Percentiles rank a stretch among this genome's conserved stretches.
These are phyloP conservation scores for Cepphus grylle DNA, from an alignment of 2,113 vertebrate species.

Conservation along the genomic window DNA sequence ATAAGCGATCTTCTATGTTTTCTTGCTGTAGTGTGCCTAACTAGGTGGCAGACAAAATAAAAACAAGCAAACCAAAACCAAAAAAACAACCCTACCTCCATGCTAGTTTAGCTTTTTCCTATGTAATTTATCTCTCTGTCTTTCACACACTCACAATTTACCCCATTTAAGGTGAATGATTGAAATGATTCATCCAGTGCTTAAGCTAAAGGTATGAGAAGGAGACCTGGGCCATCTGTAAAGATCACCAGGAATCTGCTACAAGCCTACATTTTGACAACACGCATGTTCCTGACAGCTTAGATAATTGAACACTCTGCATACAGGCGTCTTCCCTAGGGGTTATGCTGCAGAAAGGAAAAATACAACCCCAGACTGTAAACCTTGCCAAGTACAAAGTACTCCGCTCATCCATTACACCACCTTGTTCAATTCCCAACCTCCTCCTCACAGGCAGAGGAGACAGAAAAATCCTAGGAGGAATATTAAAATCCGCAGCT, in stretches of 20 bases:
- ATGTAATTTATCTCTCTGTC: neutral
- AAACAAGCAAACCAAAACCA: neutral
- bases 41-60: neutral
- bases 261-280: neutral
- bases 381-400: slow-evolving; percentile 15
- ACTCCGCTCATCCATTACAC: neutral
- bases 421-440: neutral
- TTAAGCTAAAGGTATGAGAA: neutral
- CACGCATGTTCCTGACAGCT: neutral
- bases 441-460: neutral
- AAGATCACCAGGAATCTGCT: neutral
- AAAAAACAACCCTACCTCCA: neutral
- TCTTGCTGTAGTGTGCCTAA: neutral
- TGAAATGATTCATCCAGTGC: neutral
- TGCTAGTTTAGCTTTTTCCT: neutral
- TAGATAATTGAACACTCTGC: slow-evolving; percentile 19
- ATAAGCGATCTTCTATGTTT: neutral
- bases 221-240: neutral
- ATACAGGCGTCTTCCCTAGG: slow-evolving; percentile 20
- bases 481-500: neutral
- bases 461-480: neutral
- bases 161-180: neutral
- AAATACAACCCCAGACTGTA: slow-evolving; percentile 11
- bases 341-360: slow-evolving; percentile 17
- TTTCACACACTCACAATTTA: neutral